Percentiles rank a stretch among this genome's conserved stretches.
These are phyloP conservation scores for Ailurus styani DNA, from an alignment of 2,113 vertebrate genomes.

Conservation along the genomic window DNA sequence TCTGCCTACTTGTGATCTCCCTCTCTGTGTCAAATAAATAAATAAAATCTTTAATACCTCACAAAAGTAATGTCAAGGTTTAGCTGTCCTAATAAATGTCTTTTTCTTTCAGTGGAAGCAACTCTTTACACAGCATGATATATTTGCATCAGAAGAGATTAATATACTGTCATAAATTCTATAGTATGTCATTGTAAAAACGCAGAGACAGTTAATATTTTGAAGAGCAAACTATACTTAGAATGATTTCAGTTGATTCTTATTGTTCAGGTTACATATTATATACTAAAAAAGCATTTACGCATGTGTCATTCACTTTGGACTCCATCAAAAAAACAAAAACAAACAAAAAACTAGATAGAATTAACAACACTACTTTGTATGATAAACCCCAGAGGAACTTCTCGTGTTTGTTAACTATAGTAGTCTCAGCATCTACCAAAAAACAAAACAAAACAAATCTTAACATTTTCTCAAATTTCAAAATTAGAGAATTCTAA, in stretches of 20 bases:
- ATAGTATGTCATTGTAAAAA: background rate
- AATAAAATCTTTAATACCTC: no score
- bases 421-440: background rate
- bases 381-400: background rate
- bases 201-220: background rate
- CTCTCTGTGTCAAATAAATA: no score
- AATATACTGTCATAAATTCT: background rate
- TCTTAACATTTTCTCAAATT: background rate
- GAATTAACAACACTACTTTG: background rate
- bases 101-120: background rate
- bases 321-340: background rate
- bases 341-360: background rate
- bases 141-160: background rate
- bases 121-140: background rate
- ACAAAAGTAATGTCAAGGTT: background rate
- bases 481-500: slow-evolving; percentile 28
- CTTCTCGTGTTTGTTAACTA: background rate
- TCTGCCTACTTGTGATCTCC: no score
- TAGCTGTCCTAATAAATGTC: background rate
- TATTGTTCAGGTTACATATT: background rate
- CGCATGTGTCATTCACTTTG: background rate
- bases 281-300: background rate
- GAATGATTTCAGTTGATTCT: background rate
- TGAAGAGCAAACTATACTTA: background rate
- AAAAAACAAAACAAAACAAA: background rate